phyloP scores from a whole-genome alignment of 2,888 invertebrate genomes.

The Cerceris rybyensis region DNA sequence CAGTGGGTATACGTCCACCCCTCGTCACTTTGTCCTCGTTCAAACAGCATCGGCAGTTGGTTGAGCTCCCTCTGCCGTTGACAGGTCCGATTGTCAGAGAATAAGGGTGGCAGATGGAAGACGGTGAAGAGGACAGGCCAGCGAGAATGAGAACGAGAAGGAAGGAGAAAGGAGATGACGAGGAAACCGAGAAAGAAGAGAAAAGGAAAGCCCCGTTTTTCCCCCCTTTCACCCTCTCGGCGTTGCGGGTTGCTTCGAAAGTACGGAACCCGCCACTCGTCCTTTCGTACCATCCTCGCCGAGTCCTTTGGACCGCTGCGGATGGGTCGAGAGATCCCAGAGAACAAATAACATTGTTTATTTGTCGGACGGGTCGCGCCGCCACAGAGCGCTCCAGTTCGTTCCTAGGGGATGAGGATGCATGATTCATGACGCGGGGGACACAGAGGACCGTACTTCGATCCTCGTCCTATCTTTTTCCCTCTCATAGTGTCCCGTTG shows the following conservation, averaged over 20 bases:
- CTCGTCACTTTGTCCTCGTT: slow-evolving; percentile 66
- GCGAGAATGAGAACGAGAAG: slow-evolving; percentile 6
- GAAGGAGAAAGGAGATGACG: neutral
- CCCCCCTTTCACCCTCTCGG: slow-evolving; percentile 24
- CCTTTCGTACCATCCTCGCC: slow-evolving; percentile 55
- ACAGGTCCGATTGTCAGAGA: slow-evolving; percentile 66
- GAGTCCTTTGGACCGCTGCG: slow-evolving; percentile 61
- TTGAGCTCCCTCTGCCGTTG: slow-evolving; percentile 71
- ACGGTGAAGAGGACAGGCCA: slow-evolving; percentile 18
- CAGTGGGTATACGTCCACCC: slow-evolving; percentile 62
- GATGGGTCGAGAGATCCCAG: slow-evolving; percentile 65
- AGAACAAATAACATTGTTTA: slow-evolving; percentile 79
- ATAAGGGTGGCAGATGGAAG: slow-evolving; percentile 48
- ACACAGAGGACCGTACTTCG: slow-evolving; percentile 65
- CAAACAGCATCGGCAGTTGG: slow-evolving; percentile 63
- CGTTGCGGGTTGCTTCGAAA: slow-evolving; percentile 51
- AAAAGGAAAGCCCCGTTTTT: slow-evolving; percentile 6
- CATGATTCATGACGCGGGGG: slow-evolving; percentile 78
- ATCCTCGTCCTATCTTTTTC: slow-evolving; percentile 41
- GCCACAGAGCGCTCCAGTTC: slow-evolving; percentile 66
- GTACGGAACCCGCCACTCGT: slow-evolving; percentile 49
- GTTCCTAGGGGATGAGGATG: slow-evolving; percentile 71
- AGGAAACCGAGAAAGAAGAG: slow-evolving; percentile 1
- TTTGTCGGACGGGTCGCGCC: slow-evolving; percentile 72
- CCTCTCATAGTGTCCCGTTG: slow-evolving; percentile 6